Percentiles rank a stretch among this genome's conserved stretches.
Evolutionary conservation across 2,888 invertebrate species (phyloP).

Genomic region (Drosophila pseudotakahashii): DNA sequence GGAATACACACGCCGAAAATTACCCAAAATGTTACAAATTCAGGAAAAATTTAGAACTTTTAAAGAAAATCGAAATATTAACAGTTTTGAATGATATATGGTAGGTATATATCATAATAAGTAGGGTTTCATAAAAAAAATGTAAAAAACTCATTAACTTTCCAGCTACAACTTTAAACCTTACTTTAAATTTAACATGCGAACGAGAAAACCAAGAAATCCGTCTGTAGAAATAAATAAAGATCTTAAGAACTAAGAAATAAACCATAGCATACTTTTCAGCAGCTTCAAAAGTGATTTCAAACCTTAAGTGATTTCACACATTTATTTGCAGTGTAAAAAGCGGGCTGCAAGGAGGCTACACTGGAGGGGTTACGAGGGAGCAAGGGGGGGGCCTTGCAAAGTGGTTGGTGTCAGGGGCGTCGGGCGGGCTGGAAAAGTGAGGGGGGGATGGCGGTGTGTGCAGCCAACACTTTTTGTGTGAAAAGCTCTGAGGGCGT

Average conservation of each 20-base stretch:
- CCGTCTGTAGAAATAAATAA: too few species aligned
- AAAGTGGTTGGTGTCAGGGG: slow-evolving; percentile 3
- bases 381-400: not conserved
- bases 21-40: too few species aligned
- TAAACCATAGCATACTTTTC: not conserved
- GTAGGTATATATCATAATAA: too few species aligned
- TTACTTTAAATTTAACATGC: too few species aligned
- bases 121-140: too few species aligned
- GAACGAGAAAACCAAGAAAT: too few species aligned
- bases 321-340: slow-evolving; percentile 1
- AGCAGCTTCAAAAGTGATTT: not conserved
- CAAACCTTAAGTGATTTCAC: not conserved
- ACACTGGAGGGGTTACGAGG: not conserved
- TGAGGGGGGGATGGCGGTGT: slow-evolving; percentile 40
- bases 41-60: too few species aligned
- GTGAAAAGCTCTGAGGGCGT: slow-evolving; percentile 66
- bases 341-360: not conserved
- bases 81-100: not conserved
- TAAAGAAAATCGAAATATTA: too few species aligned
- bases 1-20: not conserved
- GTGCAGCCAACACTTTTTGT: slow-evolving; percentile 73
- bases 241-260: too few species aligned
- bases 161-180: too few species aligned
- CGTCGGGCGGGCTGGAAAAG: not conserved
- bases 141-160: too few species aligned